Base-by-base conservation (phyloP, 2,888 invertebrate genomes). In the Troides aeacus region DNA sequence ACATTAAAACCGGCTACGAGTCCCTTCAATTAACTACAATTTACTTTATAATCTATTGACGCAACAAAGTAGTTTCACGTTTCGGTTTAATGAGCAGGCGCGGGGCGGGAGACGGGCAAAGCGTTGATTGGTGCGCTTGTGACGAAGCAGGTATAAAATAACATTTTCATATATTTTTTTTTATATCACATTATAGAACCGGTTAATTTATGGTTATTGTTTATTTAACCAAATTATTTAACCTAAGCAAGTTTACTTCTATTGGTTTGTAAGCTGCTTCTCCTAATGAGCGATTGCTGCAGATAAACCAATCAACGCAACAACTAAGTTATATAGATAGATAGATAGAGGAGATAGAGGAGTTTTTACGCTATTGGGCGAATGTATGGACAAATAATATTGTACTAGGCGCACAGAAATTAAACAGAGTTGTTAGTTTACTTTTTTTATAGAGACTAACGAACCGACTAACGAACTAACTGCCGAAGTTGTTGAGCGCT, bases 21-120 rank as follows among this genome's bases (percentile, higher is more conserved):
- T 36, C 24, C 24, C 62, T 64, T 62, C 46, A 56, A 65, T 50
- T 53, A 68, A 42, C 30, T 56, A n/a, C 60, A 70, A 56, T 61
- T 70, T 58, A 64, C 30, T 15, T 64, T 46, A 64, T 39, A 39
- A 56, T 69, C 73, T 61, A 67, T 74, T 72, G 66, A 63, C 15
- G 23, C 61, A 53, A 30, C 53, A 30, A 50, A 39, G 39, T 39
- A 39, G 39, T 39, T 30, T 30, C 5, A 30, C 30, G 3, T 30
- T 30, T 30, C 30, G 30, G 3, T 30, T 30, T 30, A 30, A 30
- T 30, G 30, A 30, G 39, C 8, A 7, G 7, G 8, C 10, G 23
- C 39, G 58, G 42, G 2, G 18, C 58, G 42, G 57, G 64, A 58
- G 23, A 12, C 21, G 21, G 21, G 15, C 21, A 46, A 46, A 4